phyloP scores from a whole-genome alignment of 2,797 vertebrate genomes.

The Myotis daubentonii region DNA sequence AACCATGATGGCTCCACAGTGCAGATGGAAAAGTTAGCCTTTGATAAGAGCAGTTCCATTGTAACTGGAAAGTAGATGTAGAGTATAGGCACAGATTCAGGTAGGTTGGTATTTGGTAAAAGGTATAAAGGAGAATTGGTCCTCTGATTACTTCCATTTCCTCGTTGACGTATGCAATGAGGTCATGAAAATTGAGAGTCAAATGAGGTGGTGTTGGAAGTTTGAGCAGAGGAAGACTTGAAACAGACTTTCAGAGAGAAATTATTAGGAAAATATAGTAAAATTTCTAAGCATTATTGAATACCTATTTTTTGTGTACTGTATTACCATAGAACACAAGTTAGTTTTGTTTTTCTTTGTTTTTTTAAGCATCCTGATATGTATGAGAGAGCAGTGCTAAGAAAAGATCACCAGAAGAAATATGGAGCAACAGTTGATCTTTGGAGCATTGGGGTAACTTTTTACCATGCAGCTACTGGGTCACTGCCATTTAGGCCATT shows the following conservation, averaged over 20 bases:
- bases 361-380: slow-evolving; percentile 94
- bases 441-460: slow-evolving; percentile 98
- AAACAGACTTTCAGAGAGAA: slow-evolving; percentile 22
- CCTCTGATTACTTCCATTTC: background rate
- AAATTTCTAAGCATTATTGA: background rate
- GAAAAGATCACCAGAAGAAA: slow-evolving; percentile 98
- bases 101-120: slow-evolving; percentile 31
- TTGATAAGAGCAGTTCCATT: background rate
- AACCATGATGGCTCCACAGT: background rate
- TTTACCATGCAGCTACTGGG: slow-evolving; percentile 97
- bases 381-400: slow-evolving; percentile 96
- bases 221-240: background rate
- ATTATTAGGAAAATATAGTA: background rate
- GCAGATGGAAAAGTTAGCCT: background rate
- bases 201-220: background rate
- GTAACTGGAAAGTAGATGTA: background rate
- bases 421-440: slow-evolving; percentile 97
- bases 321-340: background rate
- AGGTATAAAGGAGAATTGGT: background rate
- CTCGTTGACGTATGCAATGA: background rate
- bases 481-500: slow-evolving; percentile 96
- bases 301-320: background rate
- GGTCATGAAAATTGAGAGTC: background rate
- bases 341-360: background rate
- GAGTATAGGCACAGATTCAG: background rate